Base-by-base conservation (phyloP, 2,888 invertebrate genomes). In the Ectemnius continuus region DNA sequence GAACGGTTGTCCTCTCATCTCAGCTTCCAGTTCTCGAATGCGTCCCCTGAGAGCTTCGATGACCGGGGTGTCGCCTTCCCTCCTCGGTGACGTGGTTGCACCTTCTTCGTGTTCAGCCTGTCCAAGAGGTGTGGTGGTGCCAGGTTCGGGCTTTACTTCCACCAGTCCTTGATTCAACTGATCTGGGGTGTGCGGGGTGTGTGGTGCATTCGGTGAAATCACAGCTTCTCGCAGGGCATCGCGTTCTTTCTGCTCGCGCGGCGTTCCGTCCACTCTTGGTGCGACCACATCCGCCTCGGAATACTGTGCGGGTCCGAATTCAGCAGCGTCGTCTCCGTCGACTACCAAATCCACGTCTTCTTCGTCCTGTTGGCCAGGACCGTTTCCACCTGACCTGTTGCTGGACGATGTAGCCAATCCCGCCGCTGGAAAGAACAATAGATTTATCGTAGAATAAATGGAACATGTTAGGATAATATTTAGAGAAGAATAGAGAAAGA, bases 261-360 rank as follows among this genome's bases (percentile, higher is more conserved):
- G 88, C 26, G 88, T 86, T 13, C 91, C 91, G 36, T 92, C 93
- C 20, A 92, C 91, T 26, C 92, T 91, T 28, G 91, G 90, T 47
- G 93, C 88, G 58, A 94, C 92, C 72, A 94, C 92, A 89, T 96
- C 95, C 16, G 92, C 93, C 88, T 96, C 96, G 0, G 95, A 95
- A 91, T 97, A 98, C 90, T 98, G 98, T 0, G 96, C 93, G 0
- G 96, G 95, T 0, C 98, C 98, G 86, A 96, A 98, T 60, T 95
- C 92, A 73, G 95, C 95, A 0, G 95, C 94, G 79, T 97, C 96
- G 88, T 97, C 97, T 3, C 96, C 97, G 86, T 98, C 98, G 0
- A 98, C 97, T 69, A 96, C 95, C 88, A 96, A 89, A 85, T 95
- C 94, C 60, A 94, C 92, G 86, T 95, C 95, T 69, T 94, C 94